Evolutionary conservation across 2,888 invertebrate genomes (phyloP).

Genomic region (Tenodera sinensis): DNA sequence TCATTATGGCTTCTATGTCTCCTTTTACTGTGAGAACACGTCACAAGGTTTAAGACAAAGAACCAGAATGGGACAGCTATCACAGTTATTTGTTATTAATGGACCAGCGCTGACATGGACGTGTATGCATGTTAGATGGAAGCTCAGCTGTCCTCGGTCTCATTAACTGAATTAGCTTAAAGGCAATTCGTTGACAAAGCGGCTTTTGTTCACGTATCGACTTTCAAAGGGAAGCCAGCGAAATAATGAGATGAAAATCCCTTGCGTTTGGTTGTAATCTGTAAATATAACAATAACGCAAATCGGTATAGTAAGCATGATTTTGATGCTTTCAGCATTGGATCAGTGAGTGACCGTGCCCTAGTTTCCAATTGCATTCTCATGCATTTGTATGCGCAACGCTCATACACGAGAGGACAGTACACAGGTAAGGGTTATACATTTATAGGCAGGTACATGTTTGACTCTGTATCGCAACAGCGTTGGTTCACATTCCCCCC

Average conservation of each 20-base stretch:
- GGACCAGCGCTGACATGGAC: neutral
- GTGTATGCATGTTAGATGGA: neutral
- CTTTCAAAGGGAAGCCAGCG: neutral
- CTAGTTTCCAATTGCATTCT: neutral
- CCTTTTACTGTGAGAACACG: too few relatives aligned
- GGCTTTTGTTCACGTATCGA: neutral
- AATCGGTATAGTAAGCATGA: neutral
- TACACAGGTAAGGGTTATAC: too few relatives aligned
- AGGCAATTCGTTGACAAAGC: neutral
- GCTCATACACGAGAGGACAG: too few relatives aligned
- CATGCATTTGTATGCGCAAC: too few relatives aligned
- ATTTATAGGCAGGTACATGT: too few relatives aligned
- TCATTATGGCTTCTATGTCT: too few relatives aligned
- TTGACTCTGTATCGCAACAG: too few relatives aligned
- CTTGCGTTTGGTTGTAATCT: neutral
- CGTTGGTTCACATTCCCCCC: too few relatives aligned
- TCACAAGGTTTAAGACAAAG: too few relatives aligned
- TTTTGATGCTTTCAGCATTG: neutral
- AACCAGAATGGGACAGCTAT: neutral
- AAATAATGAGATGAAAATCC: neutral
- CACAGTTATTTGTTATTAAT: neutral
- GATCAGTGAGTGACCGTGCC: neutral
- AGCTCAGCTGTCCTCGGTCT: neutral
- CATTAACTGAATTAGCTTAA: neutral
- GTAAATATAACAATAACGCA: neutral